Conservation (phyloP, 2,797 vertebrate species). For the Melanotaenia parkinsoni region DNA sequence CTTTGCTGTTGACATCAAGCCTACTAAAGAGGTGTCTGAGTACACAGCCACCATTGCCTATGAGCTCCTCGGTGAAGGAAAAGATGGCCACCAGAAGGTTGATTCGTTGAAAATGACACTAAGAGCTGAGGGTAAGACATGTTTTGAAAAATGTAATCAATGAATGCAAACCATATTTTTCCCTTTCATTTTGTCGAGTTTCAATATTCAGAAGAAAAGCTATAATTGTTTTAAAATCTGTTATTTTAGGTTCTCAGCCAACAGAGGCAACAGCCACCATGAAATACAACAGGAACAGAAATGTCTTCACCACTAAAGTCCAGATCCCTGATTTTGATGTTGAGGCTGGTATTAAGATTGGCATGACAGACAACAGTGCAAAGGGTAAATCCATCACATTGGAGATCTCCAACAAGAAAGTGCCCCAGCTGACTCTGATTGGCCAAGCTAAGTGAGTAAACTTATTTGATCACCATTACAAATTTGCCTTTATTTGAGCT, state of each 20-base stretch:
- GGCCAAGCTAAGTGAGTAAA: conserved; percentile 86
- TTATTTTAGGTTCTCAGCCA: conserved; percentile 78
- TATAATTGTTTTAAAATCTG: conserved; percentile 27
- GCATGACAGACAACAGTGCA: conserved; percentile 78
- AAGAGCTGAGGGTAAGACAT: conserved; percentile 86
- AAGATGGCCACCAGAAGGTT: conserved; percentile 80
- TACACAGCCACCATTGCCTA: conserved; percentile 88
- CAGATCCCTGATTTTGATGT: conserved; percentile 86
- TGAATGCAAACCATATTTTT: neutral
- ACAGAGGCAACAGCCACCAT: conserved; percentile 84
- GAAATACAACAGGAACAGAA: conserved; percentile 88
- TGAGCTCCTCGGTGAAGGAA: conserved; percentile 78
- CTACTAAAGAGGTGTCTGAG: conserved; percentile 83
- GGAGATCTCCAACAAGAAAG: conserved; percentile 88
- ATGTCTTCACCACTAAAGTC: conserved; percentile 84
- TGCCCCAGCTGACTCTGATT: conserved; percentile 86
- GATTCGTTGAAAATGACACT: conserved; percentile 85
- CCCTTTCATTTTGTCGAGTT: neutral
- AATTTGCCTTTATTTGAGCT: neutral
- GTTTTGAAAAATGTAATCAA: neutral
- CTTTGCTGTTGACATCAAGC: conserved; percentile 83
- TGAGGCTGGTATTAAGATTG: conserved; percentile 86
- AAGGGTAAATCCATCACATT: conserved; percentile 79
- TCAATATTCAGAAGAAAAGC: conserved; percentile 4
- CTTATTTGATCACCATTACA: conserved; percentile 10